A percentile compares a stretch with the other conserved stretches of the same genome.
Conservation (phyloP, 2,888 invertebrate genomes). For the Scaptodrosophila latifasciaeformis region DNA sequence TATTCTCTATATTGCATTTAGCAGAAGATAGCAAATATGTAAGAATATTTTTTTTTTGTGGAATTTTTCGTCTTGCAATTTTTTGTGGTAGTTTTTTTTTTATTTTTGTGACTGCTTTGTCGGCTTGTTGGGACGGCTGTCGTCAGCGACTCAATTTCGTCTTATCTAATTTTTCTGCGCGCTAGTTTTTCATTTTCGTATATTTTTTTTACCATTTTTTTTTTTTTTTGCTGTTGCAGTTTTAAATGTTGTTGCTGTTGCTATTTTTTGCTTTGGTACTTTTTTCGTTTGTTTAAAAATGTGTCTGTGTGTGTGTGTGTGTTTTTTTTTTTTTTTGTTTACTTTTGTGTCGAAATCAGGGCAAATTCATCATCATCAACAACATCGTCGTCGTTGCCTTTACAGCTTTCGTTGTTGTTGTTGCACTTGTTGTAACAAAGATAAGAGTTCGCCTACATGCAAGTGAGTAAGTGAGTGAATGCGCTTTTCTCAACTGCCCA, state of each 20-base stretch:
- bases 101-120: slow-evolving; percentile 53
- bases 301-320: slow-evolving; percentile 21
- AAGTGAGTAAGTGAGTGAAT: slow-evolving; percentile 38
- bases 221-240: slow-evolving; percentile 13
- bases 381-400: slow-evolving; percentile 57
- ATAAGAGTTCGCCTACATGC: slow-evolving; percentile 52
- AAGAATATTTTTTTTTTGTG: slow-evolving; percentile 36
- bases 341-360: slow-evolving; percentile 73
- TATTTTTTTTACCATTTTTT: slow-evolving; percentile 5
- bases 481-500: slow-evolving; percentile 23
- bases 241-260: slow-evolving; percentile 31
- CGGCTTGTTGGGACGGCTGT: slow-evolving; percentile 27
- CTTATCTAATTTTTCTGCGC: slow-evolving; percentile 53
- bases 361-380: slow-evolving; percentile 73
- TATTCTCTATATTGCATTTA: neutral
- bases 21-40: slow-evolving; percentile 5
- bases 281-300: slow-evolving; percentile 21
- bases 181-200: too few species aligned
- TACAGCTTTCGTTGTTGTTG: slow-evolving; percentile 25
- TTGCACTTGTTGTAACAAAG: slow-evolving; percentile 46
- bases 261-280: slow-evolving; percentile 12
- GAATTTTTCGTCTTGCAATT: slow-evolving; percentile 5
- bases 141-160: slow-evolving; percentile 57
- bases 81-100: slow-evolving; percentile 24
- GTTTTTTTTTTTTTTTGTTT: slow-evolving; percentile 55